phyloP scores from a whole-genome alignment of 2,797 vertebrate species.

The Gephyroberyx darwinii region DNA sequence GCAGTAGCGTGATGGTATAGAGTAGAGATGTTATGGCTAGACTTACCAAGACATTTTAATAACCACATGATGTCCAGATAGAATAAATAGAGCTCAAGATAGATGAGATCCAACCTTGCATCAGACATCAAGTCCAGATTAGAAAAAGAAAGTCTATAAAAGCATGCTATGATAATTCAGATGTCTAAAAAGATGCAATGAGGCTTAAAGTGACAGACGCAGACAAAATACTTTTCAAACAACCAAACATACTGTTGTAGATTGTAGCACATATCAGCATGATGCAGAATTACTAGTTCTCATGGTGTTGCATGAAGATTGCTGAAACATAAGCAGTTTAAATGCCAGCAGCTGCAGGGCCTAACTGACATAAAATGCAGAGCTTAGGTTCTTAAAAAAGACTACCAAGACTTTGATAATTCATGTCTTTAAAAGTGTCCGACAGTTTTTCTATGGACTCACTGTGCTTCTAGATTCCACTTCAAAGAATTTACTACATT shows the following conservation, averaged over 20 bases:
- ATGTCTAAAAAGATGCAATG: too few species aligned
- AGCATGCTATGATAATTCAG: too few species aligned
- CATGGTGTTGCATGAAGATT: conserved; percentile 3
- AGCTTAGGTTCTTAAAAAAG: background rate
- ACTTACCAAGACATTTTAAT: conserved; percentile 19
- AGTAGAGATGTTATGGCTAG: background rate
- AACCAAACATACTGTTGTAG: too few species aligned
- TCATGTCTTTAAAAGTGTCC: background rate
- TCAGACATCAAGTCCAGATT: background rate
- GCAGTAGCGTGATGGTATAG: conserved; percentile 5
- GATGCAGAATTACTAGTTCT: conserved; percentile 2
- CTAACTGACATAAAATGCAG: background rate
- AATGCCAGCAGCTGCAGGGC: conserved; percentile 29
- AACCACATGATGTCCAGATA: background rate
- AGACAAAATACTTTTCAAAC: too few species aligned
- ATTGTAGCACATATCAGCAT: background rate
- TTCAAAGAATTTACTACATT: background rate
- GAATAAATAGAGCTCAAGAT: too few species aligned
- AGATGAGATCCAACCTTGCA: background rate
- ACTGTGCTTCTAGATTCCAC: background rate
- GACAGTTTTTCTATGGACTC: background rate
- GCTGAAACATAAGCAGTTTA: conserved; percentile 16
- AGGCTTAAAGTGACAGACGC: too few species aligned
- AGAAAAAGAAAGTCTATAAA: background rate
- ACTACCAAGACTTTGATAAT: conserved; percentile 10